These are phyloP conservation scores for Natator depressus DNA, from an alignment of 2,113 vertebrate genomes.

Conservation along the genomic window DNA sequence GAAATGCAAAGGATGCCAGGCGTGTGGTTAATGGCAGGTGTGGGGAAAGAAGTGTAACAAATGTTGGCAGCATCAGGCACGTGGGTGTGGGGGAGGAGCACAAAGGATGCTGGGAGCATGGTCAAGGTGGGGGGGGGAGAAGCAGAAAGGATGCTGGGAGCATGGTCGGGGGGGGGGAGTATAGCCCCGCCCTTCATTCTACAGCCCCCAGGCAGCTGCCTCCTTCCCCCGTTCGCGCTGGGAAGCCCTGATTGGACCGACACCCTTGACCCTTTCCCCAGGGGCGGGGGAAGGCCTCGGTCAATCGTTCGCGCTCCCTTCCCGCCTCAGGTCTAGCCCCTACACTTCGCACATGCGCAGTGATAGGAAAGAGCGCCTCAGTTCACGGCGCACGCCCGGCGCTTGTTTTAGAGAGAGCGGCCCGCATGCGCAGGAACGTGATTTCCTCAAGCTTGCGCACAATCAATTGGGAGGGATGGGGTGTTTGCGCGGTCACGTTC, in stretches of 20 bases:
- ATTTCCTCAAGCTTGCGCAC: not conserved
- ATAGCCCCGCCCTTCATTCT: not conserved
- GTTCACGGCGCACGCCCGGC: not conserved
- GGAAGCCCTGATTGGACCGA: not conserved
- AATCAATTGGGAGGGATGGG: too few relatives aligned
- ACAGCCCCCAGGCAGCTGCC: too few relatives aligned
- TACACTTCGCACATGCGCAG: not conserved
- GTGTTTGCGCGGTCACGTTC: fast-evolving
- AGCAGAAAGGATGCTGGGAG: not conserved
- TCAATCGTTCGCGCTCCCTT: not conserved
- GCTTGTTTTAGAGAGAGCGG: not conserved
- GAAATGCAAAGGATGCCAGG: not conserved
- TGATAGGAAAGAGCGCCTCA: not conserved
- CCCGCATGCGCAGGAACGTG: not conserved
- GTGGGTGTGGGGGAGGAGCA: too few relatives aligned
- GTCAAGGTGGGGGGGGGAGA: too few relatives aligned
- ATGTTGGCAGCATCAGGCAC: not conserved
- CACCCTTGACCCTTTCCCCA: too few relatives aligned
- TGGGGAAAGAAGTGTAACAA: fast-evolving
- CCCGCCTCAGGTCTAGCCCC: not conserved
- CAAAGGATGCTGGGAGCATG: not conserved
- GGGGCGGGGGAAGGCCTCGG: not conserved
- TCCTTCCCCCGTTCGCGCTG: not conserved
- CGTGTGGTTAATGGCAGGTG: too few relatives aligned
- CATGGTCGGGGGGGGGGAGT: not conserved